Percentiles rank a stretch among this genome's conserved stretches.
Evolutionary conservation across 1,140 invertebrate genomes (phyloP).

Genomic region (Heliothis virescens): DNA sequence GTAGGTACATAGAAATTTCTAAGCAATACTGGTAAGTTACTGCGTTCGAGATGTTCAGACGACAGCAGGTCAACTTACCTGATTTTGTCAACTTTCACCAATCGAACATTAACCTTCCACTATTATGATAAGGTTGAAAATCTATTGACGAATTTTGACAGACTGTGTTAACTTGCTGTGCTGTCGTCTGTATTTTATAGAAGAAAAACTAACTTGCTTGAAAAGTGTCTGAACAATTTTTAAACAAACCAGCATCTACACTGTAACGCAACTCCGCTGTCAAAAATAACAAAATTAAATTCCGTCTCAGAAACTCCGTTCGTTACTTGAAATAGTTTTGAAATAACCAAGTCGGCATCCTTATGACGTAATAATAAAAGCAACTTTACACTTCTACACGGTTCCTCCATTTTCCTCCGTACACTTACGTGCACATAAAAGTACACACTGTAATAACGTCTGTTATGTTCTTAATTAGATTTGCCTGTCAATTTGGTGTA

Average conservation of each 20-base stretch:
- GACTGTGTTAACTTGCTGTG: too few species aligned
- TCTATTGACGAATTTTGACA: too few species aligned
- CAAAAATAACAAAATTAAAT: slow-evolving; percentile 23
- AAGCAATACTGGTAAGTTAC: too few species aligned
- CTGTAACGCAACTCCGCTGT: not conserved
- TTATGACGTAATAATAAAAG: slow-evolving; percentile 30
- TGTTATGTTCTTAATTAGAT: slow-evolving; percentile 59
- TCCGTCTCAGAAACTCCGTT: not conserved
- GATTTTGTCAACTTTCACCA: too few species aligned
- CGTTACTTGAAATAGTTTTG: slow-evolving; percentile 22
- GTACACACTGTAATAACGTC: slow-evolving; percentile 36
- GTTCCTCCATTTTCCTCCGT: slow-evolving; percentile 27
- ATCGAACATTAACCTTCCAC: too few species aligned
- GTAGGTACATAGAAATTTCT: too few species aligned
- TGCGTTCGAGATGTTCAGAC: too few species aligned
- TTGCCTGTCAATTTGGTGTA: slow-evolving; percentile 62
- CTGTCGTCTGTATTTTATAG: too few species aligned
- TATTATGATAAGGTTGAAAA: too few species aligned
- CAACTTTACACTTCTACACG: slow-evolving; percentile 15
- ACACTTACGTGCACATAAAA: not conserved
- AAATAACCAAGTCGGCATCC: slow-evolving; percentile 12
- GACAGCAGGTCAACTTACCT: too few species aligned
- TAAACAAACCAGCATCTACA: not conserved
- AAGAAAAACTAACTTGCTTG: too few species aligned
- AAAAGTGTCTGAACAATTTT: too few species aligned